Evolutionary conservation across 2,797 vertebrate species (phyloP), one percentile per base, ranked within the genome.

Genomic region (Thamnophis elegans): DNA sequence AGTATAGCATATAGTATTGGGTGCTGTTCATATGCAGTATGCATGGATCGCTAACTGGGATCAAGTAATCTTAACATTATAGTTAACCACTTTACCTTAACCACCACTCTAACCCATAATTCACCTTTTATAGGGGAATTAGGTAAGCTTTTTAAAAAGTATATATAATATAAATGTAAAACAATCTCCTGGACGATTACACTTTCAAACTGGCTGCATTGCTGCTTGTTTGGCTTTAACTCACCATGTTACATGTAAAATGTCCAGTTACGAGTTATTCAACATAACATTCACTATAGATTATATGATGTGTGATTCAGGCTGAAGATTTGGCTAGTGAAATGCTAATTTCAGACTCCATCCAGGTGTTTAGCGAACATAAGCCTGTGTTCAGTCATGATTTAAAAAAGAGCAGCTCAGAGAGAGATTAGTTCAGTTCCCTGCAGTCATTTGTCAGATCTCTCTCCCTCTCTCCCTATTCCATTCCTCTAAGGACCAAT

Each of bases 361-460:
- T 54, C 59, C 36, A 92, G 26, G 22, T 89, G 54, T 18, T 85
- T 36, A 92, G 88, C 10, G 36, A 12, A 73, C 42, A 59, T 58
- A 87, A 78, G 51, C 54, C 28, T 58, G 51, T 59, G 18, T n/a
- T 87, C 42, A 82, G 10, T 36, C 47, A n/a, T 9, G 88, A 59
- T 54, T 89, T 62, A 92, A 59, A 5, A 87, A 90, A 73, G 12
- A 60, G 11, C 13, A 73, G 82, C 55, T 36, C 54, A 59, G 91
- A 56, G 62, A 88, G 18, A 87, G 26, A 92, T 90, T 47, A 87
- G 51, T 60, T 87, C 54, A 59, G 42, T 32, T 59, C 11, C 78
- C 32, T 78, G 68, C 14, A 92, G n/a, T 8, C 53, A 0, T 20
- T 42, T 91, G 94, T 91, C 87, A 62, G 92, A 95, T 93, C 88